Evolutionary conservation across 1,140 invertebrate species (phyloP), one percentile per base, ranked within the genome.

Genomic region (Ostrea edulis): DNA sequence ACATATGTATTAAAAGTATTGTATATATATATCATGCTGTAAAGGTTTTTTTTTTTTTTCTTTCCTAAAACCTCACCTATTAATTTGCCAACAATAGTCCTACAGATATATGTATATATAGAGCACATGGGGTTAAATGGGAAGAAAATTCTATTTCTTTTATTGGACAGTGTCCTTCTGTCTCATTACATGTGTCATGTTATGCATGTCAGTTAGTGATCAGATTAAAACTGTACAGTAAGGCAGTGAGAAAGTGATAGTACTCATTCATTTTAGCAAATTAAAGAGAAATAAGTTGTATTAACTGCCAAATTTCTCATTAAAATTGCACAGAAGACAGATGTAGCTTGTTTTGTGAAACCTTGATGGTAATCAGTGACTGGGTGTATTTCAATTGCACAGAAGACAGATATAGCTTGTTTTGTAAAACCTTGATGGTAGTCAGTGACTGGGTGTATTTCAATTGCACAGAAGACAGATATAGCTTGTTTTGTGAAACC

Each of bases 271-370:
- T 14, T 77, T 35, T 77, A 25, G 29, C 11, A 25, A 29, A 14
- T 77, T 25, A 35, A 77, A 14, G 22, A 77, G 29, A 77, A 25
- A 35, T 9, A 14, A 77, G 25, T 11, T 77, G 68, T 77, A 77
- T 35, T 22, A 77, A 11, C 68, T 77, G 68, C 68, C 68, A 77
- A 77, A 77, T 22, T 77, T 77, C 68, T 77, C 68, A 77, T 77
- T 77, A 77, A 77, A 77, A 77, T 17, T 77, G 22, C 68, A 77
- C 68, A 29, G 29, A 25, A 35, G 22, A 77, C 14, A 44, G 35
- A 35, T 35, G 17, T 8, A 29, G 68, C 68, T 77, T 77, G 68
- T 77, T 77, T 77, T 77, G 22, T 77, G 68, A 77, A 62, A 20
- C 58, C 0, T 62, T 12, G 3, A 17, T n/a, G n/a, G 58, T 62